Conservation (phyloP, 2,888 invertebrate species). For the Zygothrica quintamaculata region DNA sequence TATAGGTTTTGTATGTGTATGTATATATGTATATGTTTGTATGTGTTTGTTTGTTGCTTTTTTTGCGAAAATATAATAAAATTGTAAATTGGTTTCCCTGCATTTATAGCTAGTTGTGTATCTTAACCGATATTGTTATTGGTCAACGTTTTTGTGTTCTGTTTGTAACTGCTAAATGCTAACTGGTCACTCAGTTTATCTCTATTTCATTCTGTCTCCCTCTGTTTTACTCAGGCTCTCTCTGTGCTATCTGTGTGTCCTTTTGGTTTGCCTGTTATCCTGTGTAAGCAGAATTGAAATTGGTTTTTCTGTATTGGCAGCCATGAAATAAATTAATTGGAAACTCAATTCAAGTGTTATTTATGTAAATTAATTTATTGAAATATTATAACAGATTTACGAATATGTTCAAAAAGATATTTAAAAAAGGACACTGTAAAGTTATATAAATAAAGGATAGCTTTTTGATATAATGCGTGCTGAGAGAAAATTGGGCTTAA, state of each 20-base stretch:
- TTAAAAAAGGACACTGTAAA: not conserved
- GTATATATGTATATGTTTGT: not conserved
- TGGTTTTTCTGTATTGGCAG: constrained; percentile 38
- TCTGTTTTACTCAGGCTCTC: not conserved
- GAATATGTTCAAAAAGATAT: constrained; percentile 1
- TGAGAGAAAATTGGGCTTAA: too few species aligned
- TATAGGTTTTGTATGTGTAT: constrained; percentile 1
- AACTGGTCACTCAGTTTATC: constrained; percentile 9
- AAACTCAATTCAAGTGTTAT: constrained; percentile 56
- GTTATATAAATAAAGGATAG: not conserved
- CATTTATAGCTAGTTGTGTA: constrained; percentile 67
- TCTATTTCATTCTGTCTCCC: not conserved
- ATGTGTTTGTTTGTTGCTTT: constrained; percentile 11
- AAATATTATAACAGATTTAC: not conserved
- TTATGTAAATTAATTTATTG: constrained; percentile 47
- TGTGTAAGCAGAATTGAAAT: constrained; percentile 55
- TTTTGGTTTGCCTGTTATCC: constrained; percentile 29
- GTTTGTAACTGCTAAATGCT: constrained; percentile 8
- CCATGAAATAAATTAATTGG: constrained; percentile 75
- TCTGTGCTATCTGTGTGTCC: constrained; percentile 13
- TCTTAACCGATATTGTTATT: constrained; percentile 76
- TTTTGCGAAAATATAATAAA: constrained; percentile 74
- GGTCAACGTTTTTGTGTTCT: constrained; percentile 55
- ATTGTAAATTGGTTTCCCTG: constrained; percentile 77
- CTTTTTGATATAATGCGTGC: too few species aligned